phyloP scores from a whole-genome alignment of 2,113 vertebrate genomes.

The Vidua macroura region DNA sequence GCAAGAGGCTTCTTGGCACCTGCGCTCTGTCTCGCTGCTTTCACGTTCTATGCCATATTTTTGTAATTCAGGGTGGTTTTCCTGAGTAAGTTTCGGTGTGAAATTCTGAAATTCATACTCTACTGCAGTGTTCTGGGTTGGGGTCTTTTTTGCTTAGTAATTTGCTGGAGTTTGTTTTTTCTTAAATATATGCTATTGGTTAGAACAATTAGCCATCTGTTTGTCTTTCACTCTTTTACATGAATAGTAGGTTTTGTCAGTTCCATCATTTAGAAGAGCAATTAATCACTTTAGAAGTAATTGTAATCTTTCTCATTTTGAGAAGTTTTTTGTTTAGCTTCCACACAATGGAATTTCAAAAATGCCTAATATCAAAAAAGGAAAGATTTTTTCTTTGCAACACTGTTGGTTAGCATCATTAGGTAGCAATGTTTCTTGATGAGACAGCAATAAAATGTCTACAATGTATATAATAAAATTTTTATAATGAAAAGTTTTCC shows the following conservation, averaged over 20 bases:
- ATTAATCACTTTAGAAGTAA: neutral
- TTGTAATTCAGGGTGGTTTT: neutral
- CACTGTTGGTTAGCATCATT: neutral
- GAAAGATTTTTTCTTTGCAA: neutral
- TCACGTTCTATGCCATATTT: neutral
- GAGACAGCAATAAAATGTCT: neutral
- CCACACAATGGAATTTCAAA: neutral
- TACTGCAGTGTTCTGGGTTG: neutral
- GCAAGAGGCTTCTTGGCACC: neutral
- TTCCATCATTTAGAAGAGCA: neutral
- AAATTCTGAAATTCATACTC: neutral
- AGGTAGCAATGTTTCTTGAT: neutral
- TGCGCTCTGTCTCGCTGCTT: fast-evolving
- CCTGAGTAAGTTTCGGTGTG: neutral
- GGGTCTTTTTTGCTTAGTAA: fast-evolving
- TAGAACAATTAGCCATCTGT: neutral
- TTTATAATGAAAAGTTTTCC: neutral
- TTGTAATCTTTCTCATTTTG: neutral
- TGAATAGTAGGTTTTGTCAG: neutral
- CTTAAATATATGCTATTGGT: neutral
- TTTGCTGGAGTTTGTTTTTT: neutral
- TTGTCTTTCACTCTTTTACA: neutral
- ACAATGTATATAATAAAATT: neutral
- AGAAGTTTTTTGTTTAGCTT: neutral
- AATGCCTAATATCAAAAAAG: neutral